phyloP scores from a whole-genome alignment of 2,797 vertebrate genomes.

The Betta splendens region DNA sequence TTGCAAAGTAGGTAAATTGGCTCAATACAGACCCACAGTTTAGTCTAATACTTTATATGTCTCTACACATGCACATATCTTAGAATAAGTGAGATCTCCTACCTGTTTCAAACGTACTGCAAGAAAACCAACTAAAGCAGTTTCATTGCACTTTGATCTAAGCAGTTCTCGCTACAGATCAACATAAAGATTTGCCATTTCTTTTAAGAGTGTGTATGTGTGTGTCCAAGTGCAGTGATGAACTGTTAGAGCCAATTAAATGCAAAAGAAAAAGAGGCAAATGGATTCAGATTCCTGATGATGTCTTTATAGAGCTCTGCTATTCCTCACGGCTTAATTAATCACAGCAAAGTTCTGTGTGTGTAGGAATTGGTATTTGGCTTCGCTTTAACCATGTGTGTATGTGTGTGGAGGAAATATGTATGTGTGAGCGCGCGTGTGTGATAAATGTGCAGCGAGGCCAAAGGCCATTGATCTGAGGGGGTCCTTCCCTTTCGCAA shows the following conservation, averaged over 20 bases:
- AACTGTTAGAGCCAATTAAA: conserved; percentile 80
- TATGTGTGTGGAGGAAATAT: conserved; percentile 26
- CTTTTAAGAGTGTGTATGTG: conserved; percentile 15
- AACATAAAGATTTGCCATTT: conserved; percentile 53
- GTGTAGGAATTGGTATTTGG: conserved; percentile 31
- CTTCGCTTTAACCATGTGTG: conserved; percentile 16
- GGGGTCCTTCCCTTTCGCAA: conserved; percentile 29
- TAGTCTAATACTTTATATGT: too few species aligned
- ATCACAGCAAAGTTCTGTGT: conserved; percentile 57
- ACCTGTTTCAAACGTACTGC: neutral
- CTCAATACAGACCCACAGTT: too few species aligned
- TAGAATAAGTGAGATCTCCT: neutral
- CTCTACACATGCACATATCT: neutral
- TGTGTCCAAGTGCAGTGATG: conserved; percentile 36
- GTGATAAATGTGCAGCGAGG: conserved; percentile 57
- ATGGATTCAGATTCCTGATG: conserved; percentile 73
- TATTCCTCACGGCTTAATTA: conserved; percentile 80
- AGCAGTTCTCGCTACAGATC: conserved; percentile 25
- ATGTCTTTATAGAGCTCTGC: conserved; percentile 68
- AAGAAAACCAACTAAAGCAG: neutral
- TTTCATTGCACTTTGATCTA: conserved; percentile 19
- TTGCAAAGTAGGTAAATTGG: too few species aligned
- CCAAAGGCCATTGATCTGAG: conserved; percentile 68
- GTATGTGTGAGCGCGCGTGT: conserved; percentile 24
- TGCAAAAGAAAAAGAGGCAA: conserved; percentile 49